Conservation (phyloP, 2,113 vertebrate species). For the Macquaria australasica region DNA sequence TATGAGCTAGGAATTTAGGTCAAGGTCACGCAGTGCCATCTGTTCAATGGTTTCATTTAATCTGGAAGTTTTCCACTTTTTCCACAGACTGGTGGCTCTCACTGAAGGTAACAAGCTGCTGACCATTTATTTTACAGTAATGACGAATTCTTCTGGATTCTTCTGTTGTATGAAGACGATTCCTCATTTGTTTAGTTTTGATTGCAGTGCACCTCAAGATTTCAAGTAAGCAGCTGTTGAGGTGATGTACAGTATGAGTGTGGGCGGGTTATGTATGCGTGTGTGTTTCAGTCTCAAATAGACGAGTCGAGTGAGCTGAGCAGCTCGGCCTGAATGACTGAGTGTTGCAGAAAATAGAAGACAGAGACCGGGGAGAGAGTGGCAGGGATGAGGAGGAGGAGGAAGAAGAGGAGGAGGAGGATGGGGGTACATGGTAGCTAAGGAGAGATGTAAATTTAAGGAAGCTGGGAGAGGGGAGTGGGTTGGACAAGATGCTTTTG, state of each 20-base stretch:
- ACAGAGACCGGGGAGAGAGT: conserved; percentile 31
- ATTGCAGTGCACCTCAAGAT: not conserved
- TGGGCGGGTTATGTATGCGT: not conserved
- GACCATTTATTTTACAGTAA: conserved; percentile 1
- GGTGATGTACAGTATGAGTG: not conserved
- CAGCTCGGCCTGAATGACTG: conserved; percentile 67
- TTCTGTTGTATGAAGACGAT: not conserved
- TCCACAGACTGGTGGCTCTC: conserved; percentile 13
- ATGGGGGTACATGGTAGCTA: conserved; percentile 21
- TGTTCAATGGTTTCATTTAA: conserved; percentile 65
- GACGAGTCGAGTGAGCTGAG: conserved; percentile 29
- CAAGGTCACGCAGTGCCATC: conserved; percentile 65
- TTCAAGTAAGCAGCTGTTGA: conserved; percentile 3
- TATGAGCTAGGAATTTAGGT: conserved; percentile 62
- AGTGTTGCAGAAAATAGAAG: conserved; percentile 79
- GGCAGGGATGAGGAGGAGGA: conserved; percentile 34
- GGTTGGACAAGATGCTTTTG: conserved; percentile 22
- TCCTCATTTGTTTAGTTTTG: conserved; percentile 6
- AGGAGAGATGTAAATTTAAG: conserved; percentile 50
- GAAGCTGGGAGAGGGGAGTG: conserved; percentile 15
- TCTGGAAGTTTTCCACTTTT: conserved; percentile 46
- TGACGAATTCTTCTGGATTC: not conserved
- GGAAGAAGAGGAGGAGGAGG: conserved; percentile 1
- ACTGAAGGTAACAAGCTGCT: conserved; percentile 7
- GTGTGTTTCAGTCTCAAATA: conserved; percentile 26